These are phyloP conservation scores for Melierax canorus DNA, from an alignment of 2,113 vertebrate species.

Conservation along the genomic window DNA sequence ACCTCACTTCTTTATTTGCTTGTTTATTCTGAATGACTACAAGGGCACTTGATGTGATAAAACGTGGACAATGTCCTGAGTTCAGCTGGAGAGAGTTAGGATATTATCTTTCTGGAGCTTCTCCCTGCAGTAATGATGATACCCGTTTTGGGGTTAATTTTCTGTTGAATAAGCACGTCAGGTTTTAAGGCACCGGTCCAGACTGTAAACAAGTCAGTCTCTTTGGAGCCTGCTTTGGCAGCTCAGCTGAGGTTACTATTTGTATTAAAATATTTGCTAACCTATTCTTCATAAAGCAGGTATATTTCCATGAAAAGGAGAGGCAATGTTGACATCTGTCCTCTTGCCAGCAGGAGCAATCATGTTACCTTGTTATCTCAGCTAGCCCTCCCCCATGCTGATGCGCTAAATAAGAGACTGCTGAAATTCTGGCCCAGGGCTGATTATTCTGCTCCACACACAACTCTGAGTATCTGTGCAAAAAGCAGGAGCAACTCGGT, in stretches of 20 bases:
- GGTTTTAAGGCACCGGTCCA: slow-evolving; percentile 58
- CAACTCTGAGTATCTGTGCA: background rate
- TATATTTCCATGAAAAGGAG: slow-evolving; percentile 58
- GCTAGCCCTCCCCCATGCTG: background rate
- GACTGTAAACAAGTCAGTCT: slow-evolving; percentile 60
- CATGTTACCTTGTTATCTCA: background rate
- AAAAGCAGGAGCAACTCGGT: background rate
- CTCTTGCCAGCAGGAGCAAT: slow-evolving; percentile 14
- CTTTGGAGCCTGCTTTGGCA: slow-evolving; percentile 62
- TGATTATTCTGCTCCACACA: background rate
- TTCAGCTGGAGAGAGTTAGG: slow-evolving; percentile 45
- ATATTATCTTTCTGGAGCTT: slow-evolving; percentile 36
- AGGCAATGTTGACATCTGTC: slow-evolving; percentile 25
- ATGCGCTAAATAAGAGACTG: background rate
- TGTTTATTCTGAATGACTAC: slow-evolving; percentile 17
- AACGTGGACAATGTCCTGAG: background rate
- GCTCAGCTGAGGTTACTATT: slow-evolving; percentile 17
- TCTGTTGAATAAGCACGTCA: slow-evolving; percentile 61
- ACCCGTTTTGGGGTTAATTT: slow-evolving; percentile 54
- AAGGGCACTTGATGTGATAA: background rate
- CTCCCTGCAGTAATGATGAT: slow-evolving; percentile 21
- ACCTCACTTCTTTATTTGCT: slow-evolving; percentile 50
- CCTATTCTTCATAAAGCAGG: slow-evolving; percentile 58
- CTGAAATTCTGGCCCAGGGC: background rate
- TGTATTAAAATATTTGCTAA: slow-evolving; percentile 57